A percentile compares a stretch with the other conserved stretches of the same genome.
Conservation (phyloP, 2,797 vertebrate species). For the Vultur gryphus region DNA sequence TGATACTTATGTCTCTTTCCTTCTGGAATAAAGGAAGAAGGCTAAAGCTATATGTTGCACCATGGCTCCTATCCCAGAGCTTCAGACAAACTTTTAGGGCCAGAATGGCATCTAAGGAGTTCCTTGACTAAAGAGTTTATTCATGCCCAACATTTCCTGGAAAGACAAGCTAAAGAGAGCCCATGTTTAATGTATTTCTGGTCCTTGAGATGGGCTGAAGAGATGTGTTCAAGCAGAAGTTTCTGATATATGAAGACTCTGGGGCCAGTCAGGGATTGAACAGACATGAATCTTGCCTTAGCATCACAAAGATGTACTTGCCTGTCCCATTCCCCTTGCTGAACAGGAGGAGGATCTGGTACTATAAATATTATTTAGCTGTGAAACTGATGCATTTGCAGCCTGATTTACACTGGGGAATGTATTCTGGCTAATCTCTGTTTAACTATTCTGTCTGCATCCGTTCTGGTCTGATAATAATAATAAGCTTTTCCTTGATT, state of each 20-base stretch:
- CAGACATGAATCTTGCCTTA: not conserved
- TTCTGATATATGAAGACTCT: not conserved
- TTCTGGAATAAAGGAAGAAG: not conserved
- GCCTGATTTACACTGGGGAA: not conserved
- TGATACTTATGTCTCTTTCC: not conserved
- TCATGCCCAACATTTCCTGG: not conserved
- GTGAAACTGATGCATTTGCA: not conserved
- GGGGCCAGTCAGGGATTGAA: not conserved
- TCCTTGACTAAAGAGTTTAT: not conserved
- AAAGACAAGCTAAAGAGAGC: not conserved
- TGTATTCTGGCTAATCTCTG: slow-evolving; percentile 21
- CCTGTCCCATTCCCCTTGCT: not conserved
- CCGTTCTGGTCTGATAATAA: slow-evolving; percentile 38
- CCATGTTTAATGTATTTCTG: not conserved
- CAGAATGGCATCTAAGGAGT: not conserved
- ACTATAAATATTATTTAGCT: not conserved
- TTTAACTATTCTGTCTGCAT: slow-evolving; percentile 62
- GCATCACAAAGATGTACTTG: not conserved
- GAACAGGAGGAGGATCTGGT: not conserved
- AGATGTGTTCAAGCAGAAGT: not conserved
- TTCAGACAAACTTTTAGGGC: not conserved
- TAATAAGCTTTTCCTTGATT: slow-evolving; percentile 45
- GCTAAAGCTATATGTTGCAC: not conserved
- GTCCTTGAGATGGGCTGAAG: not conserved
- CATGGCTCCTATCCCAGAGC: not conserved